Conservation (phyloP, 2,888 invertebrate genomes). For the Diachrysia chrysitis region DNA sequence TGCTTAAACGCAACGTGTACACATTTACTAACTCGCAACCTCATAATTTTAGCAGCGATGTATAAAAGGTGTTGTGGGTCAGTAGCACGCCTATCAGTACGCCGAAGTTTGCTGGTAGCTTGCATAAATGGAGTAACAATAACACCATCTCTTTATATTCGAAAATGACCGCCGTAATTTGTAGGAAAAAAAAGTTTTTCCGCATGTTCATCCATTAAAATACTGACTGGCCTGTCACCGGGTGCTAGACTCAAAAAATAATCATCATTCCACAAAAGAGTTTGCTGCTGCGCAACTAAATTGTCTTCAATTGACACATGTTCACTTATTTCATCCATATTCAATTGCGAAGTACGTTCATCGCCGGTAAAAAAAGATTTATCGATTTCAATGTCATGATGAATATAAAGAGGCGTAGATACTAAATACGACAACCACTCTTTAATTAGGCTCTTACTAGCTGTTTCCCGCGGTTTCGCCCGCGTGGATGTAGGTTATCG, state of each 20-base stretch:
- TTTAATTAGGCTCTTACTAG: slow-evolving; percentile 54
- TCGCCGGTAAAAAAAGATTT: slow-evolving; percentile 47
- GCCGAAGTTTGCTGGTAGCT: slow-evolving; percentile 60
- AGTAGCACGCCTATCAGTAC: slow-evolving; percentile 65
- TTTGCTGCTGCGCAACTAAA: slow-evolving; percentile 53
- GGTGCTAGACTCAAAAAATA: slow-evolving; percentile 41
- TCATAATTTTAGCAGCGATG: slow-evolving; percentile 44
- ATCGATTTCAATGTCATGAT: slow-evolving; percentile 53
- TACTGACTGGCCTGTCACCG: slow-evolving; percentile 48
- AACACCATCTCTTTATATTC: slow-evolving; percentile 58
- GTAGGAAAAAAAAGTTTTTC: slow-evolving; percentile 72
- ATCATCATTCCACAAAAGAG: slow-evolving; percentile 52
- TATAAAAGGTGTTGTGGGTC: slow-evolving; percentile 62
- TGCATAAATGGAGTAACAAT: slow-evolving; percentile 56
- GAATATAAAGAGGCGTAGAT: slow-evolving; percentile 55
- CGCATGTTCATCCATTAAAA: slow-evolving; percentile 66
- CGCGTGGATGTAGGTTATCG: too few species aligned
- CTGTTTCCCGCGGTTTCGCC: too few species aligned
- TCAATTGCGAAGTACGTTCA: slow-evolving; percentile 39
- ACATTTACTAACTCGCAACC: slow-evolving; percentile 46
- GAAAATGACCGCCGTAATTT: slow-evolving; percentile 64
- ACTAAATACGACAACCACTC: slow-evolving; percentile 55
- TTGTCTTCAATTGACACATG: slow-evolving; percentile 55
- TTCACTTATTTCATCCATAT: slow-evolving; percentile 57
- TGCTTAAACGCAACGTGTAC: slow-evolving; percentile 54